These are phyloP conservation scores for Saccopteryx bilineata DNA, from an alignment of 2,113 vertebrate genomes.

Conservation along the genomic window DNA sequence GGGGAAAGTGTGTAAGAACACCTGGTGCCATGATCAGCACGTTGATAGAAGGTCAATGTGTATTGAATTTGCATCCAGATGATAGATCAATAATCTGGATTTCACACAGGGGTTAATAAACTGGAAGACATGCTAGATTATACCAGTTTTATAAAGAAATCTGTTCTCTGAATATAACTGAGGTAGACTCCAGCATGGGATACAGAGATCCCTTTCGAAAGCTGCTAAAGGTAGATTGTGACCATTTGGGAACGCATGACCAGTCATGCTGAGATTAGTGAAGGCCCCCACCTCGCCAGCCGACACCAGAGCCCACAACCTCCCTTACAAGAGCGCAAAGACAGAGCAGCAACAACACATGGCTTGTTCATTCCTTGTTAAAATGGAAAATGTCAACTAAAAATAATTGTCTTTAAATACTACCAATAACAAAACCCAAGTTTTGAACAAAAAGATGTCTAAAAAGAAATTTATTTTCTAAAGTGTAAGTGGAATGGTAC, in stretches of 20 bases:
- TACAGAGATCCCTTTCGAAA: not conserved
- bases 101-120: not conserved
- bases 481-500: slow-evolving; percentile 55
- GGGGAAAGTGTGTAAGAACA: not conserved
- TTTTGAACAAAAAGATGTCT: slow-evolving; percentile 72
- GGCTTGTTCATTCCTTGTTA: slow-evolving; percentile 56
- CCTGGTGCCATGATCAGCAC: not conserved
- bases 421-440: slow-evolving; percentile 64
- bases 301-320: not conserved
- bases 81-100: not conserved
- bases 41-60: not conserved
- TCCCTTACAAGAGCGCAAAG: not conserved
- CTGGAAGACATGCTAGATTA: not conserved
- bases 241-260: not conserved
- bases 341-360: not conserved
- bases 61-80: not conserved
- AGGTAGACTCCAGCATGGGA: not conserved
- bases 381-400: slow-evolving; percentile 74
- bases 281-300: not conserved
- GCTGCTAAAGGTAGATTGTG: not conserved
- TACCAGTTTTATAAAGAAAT: not conserved
- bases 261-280: not conserved
- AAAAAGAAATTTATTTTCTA: slow-evolving; percentile 71
- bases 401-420: slow-evolving; percentile 75
- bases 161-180: slow-evolving; percentile 23